Evolutionary conservation across 2,113 vertebrate genomes (phyloP).

Genomic region (Trogon surrucura): DNA sequence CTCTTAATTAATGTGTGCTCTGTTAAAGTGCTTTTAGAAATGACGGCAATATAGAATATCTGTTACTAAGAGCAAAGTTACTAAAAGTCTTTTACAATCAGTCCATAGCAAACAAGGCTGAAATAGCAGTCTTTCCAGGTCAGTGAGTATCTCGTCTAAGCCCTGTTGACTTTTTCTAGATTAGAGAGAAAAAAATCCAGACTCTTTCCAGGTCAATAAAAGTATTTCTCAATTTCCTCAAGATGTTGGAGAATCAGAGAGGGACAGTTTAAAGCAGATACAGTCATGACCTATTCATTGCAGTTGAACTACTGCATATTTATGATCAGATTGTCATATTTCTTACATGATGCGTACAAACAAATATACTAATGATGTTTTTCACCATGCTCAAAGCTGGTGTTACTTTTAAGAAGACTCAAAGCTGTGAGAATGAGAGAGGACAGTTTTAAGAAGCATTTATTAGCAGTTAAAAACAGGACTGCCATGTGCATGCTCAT

Average conservation of each 20-base stretch:
- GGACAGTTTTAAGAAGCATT: not conserved
- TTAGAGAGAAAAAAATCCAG: not conserved
- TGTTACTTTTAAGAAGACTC: not conserved
- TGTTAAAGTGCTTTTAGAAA: not conserved
- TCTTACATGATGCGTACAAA: not conserved
- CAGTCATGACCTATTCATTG: not conserved
- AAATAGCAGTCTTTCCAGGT: constrained; percentile 42
- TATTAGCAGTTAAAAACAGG: not conserved
- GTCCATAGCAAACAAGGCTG: not conserved
- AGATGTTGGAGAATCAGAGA: not conserved
- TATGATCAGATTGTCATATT: not conserved
- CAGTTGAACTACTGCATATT: not conserved
- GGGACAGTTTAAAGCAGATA: not conserved
- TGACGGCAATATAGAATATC: not conserved
- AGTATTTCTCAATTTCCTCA: constrained; percentile 1
- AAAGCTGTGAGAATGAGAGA: not conserved
- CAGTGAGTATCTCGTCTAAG: constrained; percentile 2
- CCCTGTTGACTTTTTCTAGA: not conserved
- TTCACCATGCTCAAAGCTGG: not conserved
- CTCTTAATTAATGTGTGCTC: not conserved
- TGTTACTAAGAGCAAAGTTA: not conserved
- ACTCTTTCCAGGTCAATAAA: constrained; percentile 46
- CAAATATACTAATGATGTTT: not conserved
- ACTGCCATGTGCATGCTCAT: not conserved
- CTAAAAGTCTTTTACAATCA: not conserved